phyloP scores from a whole-genome alignment of 2,113 vertebrate species.

The Vireo altiloquus region DNA sequence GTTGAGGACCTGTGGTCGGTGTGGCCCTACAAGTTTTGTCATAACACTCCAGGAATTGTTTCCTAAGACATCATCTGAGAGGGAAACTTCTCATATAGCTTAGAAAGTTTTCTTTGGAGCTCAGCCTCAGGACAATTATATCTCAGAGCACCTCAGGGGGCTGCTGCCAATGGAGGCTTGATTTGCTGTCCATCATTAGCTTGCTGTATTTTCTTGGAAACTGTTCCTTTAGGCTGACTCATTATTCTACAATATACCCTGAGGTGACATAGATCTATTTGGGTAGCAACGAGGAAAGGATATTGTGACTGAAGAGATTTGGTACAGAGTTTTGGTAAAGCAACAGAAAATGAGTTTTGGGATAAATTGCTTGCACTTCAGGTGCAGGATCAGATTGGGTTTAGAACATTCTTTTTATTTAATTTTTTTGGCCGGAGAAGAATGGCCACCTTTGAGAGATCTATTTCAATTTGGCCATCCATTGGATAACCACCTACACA shows the following conservation, averaged over 20 bases:
- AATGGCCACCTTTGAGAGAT: neutral
- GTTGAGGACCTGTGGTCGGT: neutral
- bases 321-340: neutral
- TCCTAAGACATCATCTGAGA: neutral
- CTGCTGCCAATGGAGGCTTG: neutral
- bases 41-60: neutral
- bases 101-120: neutral
- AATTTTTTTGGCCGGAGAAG: neutral
- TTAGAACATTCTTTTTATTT: neutral
- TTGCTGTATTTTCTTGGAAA: neutral
- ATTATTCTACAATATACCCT: neutral
- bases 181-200: constrained; percentile 2
- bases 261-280: neutral
- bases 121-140: neutral
- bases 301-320: neutral
- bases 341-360: neutral
- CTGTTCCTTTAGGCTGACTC: neutral
- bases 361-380: neutral
- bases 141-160: neutral
- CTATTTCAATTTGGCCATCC: neutral
- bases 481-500: neutral
- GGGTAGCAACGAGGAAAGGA: neutral
- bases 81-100: neutral
- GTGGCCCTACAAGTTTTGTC: neutral
- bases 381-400: neutral